These are phyloP conservation scores for Alligator mississippiensis DNA, from an alignment of 2,113 vertebrate genomes.

Conservation along the genomic window DNA sequence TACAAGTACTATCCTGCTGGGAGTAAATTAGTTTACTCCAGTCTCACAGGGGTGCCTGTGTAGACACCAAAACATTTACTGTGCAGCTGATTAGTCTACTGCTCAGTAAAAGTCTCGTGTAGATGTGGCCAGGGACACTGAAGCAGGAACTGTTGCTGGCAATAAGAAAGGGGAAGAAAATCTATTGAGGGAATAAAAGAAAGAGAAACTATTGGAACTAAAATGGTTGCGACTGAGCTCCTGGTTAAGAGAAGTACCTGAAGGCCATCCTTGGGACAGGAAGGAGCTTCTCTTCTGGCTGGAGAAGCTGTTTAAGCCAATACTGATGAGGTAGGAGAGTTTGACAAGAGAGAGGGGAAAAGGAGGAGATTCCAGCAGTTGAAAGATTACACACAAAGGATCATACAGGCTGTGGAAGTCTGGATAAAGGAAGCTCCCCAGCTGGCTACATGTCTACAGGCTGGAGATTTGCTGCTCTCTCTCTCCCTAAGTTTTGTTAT, in stretches of 20 bases:
- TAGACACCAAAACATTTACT: too few relatives aligned
- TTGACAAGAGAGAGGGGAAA: background rate
- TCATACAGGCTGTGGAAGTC: background rate
- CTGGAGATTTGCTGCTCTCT: background rate
- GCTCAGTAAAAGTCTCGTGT: too few relatives aligned
- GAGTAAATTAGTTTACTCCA: too few relatives aligned
- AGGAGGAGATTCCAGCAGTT: background rate
- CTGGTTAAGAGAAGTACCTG: background rate
- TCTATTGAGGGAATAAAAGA: background rate
- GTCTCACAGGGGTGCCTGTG: too few relatives aligned
- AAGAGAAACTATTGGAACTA: background rate
- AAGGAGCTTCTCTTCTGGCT: background rate
- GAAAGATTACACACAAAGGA: background rate
- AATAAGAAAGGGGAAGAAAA: conserved; percentile 1
- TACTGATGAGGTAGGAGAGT: background rate
- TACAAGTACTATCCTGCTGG: too few relatives aligned
- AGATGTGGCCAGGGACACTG: too few relatives aligned
- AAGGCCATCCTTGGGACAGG: background rate
- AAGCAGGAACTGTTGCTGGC: background rate
- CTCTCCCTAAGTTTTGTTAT: too few relatives aligned
- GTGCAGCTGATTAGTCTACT: too few relatives aligned
- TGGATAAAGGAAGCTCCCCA: background rate
- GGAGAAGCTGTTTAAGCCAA: background rate
- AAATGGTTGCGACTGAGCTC: background rate
- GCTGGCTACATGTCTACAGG: background rate